Base-by-base conservation (phyloP, 35 echinoderm and acorn worm species). In the Hemicentrotus pulcherrimus region DNA sequence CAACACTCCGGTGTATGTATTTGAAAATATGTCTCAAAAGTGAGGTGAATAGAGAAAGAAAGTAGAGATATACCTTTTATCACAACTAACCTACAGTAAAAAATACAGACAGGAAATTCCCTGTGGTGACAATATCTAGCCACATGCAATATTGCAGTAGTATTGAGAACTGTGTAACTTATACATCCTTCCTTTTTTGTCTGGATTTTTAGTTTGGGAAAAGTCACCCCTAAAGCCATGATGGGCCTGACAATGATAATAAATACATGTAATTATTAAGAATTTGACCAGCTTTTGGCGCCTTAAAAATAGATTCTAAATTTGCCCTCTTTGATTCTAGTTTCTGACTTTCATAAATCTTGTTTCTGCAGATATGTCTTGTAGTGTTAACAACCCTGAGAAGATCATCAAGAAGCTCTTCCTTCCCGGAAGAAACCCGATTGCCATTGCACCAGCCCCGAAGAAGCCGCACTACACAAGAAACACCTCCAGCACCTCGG, bases 331-430 rank as follows among this genome's bases (percentile, higher is more conserved):
- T 55, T 55, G 50, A 55, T 55, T 55, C 35, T 41, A 41, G 35
- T 41, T 41, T 41, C 50, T 55, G 9, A 55, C 50, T 55, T 55
- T 0, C 15, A 11, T 55, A 55, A 8, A 28, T 78, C 65, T n/a
- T 78, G 65, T n/a, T 78, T 78, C 24, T 78, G 24, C 16, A 78
- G 65, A 55, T 55, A 1, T 6, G 19, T 78, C 65, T 78, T 22
- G 18, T 78, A 28, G 24, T n/a, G 35, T 41, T 41, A 28, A 7
- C 22, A 78, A 78, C 28, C 65, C 65, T 28, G 65, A 78, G 65
- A 78, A 78, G 65, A 78, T 78, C 65, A 78, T 78, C 65, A 78
- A 78, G 65, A 78, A 78, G 65, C 65, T 78, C 65, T 78, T 78
- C 9, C 65, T 78, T n/a, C 65, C 65, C 19, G 65, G 65, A 78